Evolutionary conservation across 2,113 vertebrate species (phyloP).

Genomic region (Equus przewalskii): DNA sequence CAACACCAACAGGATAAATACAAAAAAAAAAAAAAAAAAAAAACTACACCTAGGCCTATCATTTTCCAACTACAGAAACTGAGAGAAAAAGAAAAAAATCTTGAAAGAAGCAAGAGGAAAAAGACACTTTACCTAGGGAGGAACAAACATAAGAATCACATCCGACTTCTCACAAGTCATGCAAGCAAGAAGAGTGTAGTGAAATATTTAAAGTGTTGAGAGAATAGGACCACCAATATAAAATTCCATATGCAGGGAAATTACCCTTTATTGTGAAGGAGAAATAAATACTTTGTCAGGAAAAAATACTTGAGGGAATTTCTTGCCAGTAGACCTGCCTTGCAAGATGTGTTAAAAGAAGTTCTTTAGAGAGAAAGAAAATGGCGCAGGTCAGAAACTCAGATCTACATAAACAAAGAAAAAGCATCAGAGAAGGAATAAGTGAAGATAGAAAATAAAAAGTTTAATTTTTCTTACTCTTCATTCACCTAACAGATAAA

Average conservation of each 20-base stretch:
- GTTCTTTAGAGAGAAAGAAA: not conserved
- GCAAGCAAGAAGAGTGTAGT: not conserved
- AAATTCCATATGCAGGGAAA: not conserved
- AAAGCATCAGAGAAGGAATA: not conserved
- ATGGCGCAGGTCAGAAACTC: not conserved
- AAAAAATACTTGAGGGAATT: not conserved
- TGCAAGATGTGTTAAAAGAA: not conserved
- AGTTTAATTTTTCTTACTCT: not conserved
- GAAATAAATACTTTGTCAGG: not conserved
- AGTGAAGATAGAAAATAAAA: not conserved
- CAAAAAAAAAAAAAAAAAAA: not conserved
- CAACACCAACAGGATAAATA: not conserved
- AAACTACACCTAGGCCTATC: not conserved
- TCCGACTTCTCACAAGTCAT: too few relatives aligned
- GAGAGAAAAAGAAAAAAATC: not conserved
- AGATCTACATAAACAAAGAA: not conserved
- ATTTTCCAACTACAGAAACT: not conserved
- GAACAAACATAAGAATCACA: not conserved
- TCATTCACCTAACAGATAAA: too few relatives aligned
- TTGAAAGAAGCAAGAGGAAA: not conserved
- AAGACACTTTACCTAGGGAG: not conserved
- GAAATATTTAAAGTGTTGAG: not conserved
- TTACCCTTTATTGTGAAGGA: not conserved
- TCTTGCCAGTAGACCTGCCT: not conserved
- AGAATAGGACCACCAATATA: not conserved